A percentile compares a stretch with the other conserved stretches of the same genome.
These are phyloP conservation scores for Achatina immaculata DNA, from an alignment of 1,140 invertebrate genomes.

Conservation along the genomic window DNA sequence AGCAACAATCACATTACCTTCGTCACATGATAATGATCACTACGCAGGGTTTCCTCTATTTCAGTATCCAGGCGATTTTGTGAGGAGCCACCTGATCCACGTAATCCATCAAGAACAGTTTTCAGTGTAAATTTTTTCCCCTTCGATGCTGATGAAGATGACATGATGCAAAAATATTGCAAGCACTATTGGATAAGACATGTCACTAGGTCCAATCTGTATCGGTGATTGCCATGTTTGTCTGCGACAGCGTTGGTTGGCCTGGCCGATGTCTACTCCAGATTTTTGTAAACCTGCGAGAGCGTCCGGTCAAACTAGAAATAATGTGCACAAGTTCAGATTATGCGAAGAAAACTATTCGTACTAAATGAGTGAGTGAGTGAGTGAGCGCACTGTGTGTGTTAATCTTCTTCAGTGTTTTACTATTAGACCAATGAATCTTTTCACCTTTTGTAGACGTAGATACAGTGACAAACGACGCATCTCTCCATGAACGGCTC, in stretches of 20 bases:
- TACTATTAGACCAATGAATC: no score
- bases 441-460: no score
- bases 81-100: constrained; percentile 58
- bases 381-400: no score
- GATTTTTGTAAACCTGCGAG: background rate
- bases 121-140: constrained; percentile 63
- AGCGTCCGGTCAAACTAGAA: background rate
- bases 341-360: no score
- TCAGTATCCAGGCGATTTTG: constrained; percentile 58
- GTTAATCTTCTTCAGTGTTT: no score
- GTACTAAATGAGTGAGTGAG: no score
- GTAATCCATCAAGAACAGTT: constrained; percentile 61
- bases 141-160: constrained; percentile 50
- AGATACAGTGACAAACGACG: no score
- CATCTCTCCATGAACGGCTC: no score
- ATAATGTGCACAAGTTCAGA: no score
- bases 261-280: no score
- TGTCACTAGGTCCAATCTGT: constrained; percentile 45
- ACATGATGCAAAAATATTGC: constrained; percentile 43
- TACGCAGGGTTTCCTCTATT: constrained; percentile 63
- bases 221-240: constrained; percentile 42
- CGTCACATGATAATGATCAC: constrained; percentile 64
- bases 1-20: constrained; percentile 54
- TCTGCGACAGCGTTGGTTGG: no score
- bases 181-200: constrained; percentile 33